These are phyloP conservation scores for Micrastur ruficollis DNA, from an alignment of 2,797 vertebrate species.

Conservation along the genomic window DNA sequence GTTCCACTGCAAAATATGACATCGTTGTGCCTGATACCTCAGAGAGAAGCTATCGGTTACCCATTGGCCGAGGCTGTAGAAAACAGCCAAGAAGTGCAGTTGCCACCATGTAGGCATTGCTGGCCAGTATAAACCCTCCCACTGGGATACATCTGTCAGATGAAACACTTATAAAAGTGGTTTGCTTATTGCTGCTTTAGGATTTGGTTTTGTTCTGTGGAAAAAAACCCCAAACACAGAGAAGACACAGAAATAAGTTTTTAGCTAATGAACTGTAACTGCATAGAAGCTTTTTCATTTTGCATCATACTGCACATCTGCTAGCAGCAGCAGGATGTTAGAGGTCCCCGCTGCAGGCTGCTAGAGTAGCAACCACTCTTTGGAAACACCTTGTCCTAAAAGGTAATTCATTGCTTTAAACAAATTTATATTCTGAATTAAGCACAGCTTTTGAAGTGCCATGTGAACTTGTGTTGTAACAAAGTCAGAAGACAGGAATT, in stretches of 20 bases:
- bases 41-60: neutral
- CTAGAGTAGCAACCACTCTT: neutral
- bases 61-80: neutral
- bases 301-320: neutral
- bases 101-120: neutral
- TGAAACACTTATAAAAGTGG: neutral
- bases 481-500: neutral
- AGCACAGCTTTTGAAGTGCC: neutral
- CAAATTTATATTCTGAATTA: neutral
- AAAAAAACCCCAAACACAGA: neutral
- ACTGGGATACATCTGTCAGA: neutral
- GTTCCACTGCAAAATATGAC: neutral
- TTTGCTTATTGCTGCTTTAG: neutral
- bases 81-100: neutral
- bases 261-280: neutral
- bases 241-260: neutral
- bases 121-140: neutral
- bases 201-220: neutral
- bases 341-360: neutral
- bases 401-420: neutral
- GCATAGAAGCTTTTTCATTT: neutral
- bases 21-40: neutral
- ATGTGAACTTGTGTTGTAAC: neutral
- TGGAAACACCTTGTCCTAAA: neutral
- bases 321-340: neutral